Evolutionary conservation across 2,113 vertebrate species (phyloP).

Genomic region (Carettochelys insculpta): DNA sequence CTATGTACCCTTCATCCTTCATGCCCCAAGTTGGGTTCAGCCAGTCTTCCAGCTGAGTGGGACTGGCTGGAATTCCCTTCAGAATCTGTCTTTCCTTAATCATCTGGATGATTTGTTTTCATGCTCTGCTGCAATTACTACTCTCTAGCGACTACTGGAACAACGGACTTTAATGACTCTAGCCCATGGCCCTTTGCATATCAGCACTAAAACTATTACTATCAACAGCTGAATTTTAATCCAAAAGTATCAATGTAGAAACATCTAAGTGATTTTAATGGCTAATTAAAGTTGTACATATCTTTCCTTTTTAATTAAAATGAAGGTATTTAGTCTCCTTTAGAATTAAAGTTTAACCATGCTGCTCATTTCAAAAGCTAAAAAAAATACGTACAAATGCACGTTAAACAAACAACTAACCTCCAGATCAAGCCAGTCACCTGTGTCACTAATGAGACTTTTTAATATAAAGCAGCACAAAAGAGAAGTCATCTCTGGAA

Average conservation of each 20-base stretch:
- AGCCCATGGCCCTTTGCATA: not conserved
- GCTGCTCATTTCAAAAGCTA: not conserved
- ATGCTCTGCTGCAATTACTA: not conserved
- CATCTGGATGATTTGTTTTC: not conserved
- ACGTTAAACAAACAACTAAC: not conserved
- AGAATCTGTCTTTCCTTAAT: not conserved
- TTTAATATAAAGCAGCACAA: not conserved
- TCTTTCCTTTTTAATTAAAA: not conserved
- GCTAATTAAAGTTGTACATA: not conserved
- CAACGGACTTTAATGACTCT: not conserved
- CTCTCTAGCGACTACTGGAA: not conserved
- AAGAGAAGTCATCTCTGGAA: not conserved
- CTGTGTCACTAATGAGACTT: not conserved
- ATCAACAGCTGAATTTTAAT: not conserved
- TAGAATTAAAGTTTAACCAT: not conserved
- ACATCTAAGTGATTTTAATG: not conserved
- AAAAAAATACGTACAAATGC: fast-evolving
- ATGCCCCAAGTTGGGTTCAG: not conserved
- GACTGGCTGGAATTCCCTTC: not conserved
- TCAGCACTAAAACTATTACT: not conserved
- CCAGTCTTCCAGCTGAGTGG: not conserved
- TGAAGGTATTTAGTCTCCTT: not conserved
- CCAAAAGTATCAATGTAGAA: not conserved
- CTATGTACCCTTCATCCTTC: not conserved
- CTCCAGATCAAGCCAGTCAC: not conserved